Conservation (phyloP, 2,113 vertebrate genomes). For the Indicator maculatus region DNA sequence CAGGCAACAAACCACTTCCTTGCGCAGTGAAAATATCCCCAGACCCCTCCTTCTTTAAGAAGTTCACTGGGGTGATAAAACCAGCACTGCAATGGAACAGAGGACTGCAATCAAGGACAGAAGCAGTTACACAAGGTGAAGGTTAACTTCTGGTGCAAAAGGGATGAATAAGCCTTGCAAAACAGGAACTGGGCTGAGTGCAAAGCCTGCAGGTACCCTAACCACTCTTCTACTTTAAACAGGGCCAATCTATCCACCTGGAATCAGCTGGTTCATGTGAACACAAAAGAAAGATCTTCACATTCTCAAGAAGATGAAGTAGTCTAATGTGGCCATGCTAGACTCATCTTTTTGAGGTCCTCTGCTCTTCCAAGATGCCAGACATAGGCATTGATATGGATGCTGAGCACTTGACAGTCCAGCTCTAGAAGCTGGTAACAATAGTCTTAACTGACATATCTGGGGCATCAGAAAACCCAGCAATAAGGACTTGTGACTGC, state of each 20-base stretch:
- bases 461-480: background rate
- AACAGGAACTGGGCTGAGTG: background rate
- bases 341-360: background rate
- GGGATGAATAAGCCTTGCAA: background rate
- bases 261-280: fast-evolving
- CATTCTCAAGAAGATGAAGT: background rate
- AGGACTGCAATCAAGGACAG: background rate
- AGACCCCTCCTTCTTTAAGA: background rate
- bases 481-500: background rate
- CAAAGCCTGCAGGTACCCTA: background rate
- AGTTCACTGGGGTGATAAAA: background rate
- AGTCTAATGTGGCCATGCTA: background rate
- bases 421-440: background rate
- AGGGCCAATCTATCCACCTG: background rate
- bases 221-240: background rate
- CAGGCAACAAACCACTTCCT: background rate
- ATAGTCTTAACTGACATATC: background rate
- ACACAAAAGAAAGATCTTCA: background rate
- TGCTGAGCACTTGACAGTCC: background rate
- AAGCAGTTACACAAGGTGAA: background rate
- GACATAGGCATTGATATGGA: background rate
- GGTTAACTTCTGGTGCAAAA: background rate
- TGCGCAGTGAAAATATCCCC: background rate
- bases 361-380: background rate
- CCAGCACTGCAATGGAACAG: background rate